These are phyloP conservation scores for Ericerus pela DNA, from an alignment of 1,140 invertebrate genomes.

Conservation along the genomic window DNA sequence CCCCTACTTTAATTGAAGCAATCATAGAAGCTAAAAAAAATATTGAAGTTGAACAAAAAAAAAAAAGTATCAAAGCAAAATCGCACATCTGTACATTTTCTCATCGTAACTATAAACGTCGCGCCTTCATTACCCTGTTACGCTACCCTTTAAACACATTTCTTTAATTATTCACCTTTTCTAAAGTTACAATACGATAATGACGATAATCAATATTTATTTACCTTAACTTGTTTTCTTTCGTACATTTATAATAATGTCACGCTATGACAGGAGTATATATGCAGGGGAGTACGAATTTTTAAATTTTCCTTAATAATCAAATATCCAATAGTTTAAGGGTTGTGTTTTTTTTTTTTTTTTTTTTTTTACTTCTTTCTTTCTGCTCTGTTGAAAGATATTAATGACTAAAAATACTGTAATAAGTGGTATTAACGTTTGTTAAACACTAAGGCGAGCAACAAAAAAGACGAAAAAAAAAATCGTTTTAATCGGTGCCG, in stretches of 20 bases:
- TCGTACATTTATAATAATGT: slow-evolving; percentile 8
- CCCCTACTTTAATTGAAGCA: slow-evolving; percentile 8
- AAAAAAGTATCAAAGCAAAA: slow-evolving; percentile 5
- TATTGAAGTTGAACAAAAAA: no score
- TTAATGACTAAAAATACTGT: slow-evolving; percentile 6
- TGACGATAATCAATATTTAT: slow-evolving; percentile 11
- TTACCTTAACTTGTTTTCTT: background rate
- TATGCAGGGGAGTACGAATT: no score
- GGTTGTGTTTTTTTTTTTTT: no score
- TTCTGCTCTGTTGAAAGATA: slow-evolving; percentile 10
- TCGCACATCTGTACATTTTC: slow-evolving; percentile 1
- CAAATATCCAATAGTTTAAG: slow-evolving; percentile 6
- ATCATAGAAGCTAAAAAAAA: no score
- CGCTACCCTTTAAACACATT: slow-evolving; percentile 11
- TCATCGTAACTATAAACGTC: slow-evolving; percentile 3
- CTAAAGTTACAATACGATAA: slow-evolving; percentile 6
- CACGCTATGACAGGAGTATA: slow-evolving; percentile 4
- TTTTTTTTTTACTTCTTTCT: no score
- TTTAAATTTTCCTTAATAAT: slow-evolving; percentile 12
- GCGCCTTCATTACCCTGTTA: slow-evolving; percentile 10
- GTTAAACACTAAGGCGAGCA: no score
- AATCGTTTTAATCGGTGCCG: no score
- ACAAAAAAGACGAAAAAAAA: no score
- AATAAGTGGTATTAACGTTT: slow-evolving; percentile 1
- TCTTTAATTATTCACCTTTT: slow-evolving; percentile 8